A percentile compares a stretch with the other conserved stretches of the same genome.
phyloP scores from a whole-genome alignment of 2,888 invertebrate genomes.

The Lomographa bimaculata region DNA sequence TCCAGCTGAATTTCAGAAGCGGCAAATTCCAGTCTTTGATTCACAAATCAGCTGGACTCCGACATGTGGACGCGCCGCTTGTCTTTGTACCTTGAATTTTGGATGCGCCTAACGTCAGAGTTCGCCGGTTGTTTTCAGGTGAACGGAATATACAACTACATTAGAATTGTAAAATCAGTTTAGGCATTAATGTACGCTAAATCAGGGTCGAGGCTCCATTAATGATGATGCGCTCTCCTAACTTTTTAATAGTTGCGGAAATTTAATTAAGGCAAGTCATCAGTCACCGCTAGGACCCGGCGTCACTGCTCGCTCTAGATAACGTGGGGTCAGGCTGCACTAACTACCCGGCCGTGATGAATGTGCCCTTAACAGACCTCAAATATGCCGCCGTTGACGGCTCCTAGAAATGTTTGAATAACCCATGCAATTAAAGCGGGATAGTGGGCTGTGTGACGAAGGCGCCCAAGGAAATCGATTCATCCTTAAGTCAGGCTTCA shows the following conservation, averaged over 20 bases:
- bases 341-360: conserved; percentile 67
- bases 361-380: conserved; percentile 77
- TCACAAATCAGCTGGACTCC: conserved; percentile 47
- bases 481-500: conserved; percentile 53
- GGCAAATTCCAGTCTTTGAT: conserved; percentile 53
- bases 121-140: conserved; percentile 58
- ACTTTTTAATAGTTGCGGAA: conserved; percentile 58
- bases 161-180: conserved; percentile 57
- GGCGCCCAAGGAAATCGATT: conserved; percentile 62
- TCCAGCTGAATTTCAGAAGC: conserved; percentile 50
- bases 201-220: conserved; percentile 49
- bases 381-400: conserved; percentile 73
- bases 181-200: conserved; percentile 45
- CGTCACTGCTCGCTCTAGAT: conserved; percentile 75
- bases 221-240: conserved; percentile 37
- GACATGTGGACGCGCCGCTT: conserved; percentile 56
- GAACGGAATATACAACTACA: conserved; percentile 62
- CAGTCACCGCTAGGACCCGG: conserved; percentile 69
- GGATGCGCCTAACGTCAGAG: conserved; percentile 61
- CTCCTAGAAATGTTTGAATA: conserved; percentile 66
- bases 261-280: conserved; percentile 81
- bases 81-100: conserved; percentile 71
- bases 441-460: conserved; percentile 41
- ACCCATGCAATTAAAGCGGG: conserved; percentile 66
- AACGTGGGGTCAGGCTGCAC: conserved; percentile 79